phyloP scores from a whole-genome alignment of 2,113 vertebrate genomes.

The Xenotilapia flavipinnis region DNA sequence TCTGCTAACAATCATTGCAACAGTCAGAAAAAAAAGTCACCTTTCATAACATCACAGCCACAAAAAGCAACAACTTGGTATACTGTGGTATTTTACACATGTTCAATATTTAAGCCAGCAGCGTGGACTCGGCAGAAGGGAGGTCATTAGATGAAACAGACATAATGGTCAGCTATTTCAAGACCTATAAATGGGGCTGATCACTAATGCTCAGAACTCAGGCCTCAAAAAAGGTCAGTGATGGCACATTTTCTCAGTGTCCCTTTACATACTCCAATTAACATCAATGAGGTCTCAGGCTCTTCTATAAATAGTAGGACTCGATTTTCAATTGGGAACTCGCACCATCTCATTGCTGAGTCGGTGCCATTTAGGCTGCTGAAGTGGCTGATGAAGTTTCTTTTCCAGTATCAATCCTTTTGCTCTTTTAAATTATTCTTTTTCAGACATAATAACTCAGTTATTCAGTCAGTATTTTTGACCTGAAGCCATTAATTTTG shows the following conservation, averaged over 20 bases:
- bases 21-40: neutral
- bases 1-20: neutral
- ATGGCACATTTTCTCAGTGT: constrained; percentile 25
- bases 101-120: constrained; percentile 17
- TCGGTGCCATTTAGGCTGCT: constrained; percentile 9
- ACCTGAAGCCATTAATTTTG: neutral
- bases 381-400: constrained; percentile 1
- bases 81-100: constrained; percentile 36
- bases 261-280: constrained; percentile 36
- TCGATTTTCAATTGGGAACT: constrained; percentile 17
- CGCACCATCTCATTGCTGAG: constrained; percentile 2
- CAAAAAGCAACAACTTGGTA: neutral
- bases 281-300: constrained; percentile 28
- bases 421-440: neutral
- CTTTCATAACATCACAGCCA: neutral
- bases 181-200: constrained; percentile 35
- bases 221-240: constrained; percentile 34
- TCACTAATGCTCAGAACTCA: constrained; percentile 10
- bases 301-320: constrained; percentile 31
- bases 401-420: neutral
- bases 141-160: constrained; percentile 27
- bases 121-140: neutral
- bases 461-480: neutral
- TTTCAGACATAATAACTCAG: neutral
- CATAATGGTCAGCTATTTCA: constrained; percentile 30